Evolutionary conservation across 2,888 invertebrate species (phyloP).

Genomic region (Trisateles emortualis): DNA sequence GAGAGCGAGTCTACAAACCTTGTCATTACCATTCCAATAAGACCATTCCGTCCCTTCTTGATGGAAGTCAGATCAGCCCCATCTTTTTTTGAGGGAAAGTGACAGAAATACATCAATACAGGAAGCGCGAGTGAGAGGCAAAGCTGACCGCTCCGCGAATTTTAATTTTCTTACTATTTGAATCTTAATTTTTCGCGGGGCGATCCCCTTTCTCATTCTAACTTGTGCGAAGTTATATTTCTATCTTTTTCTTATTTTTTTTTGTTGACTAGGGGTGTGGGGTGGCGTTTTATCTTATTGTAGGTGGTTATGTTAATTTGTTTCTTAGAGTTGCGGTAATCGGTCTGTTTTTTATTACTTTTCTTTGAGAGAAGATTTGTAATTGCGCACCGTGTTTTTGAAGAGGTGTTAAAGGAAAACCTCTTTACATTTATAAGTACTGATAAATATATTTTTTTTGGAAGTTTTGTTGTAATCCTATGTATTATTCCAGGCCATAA

Average conservation of each 20-base stretch:
- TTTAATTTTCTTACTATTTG: constrained; percentile 87
- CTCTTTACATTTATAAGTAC: not conserved
- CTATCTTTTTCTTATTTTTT: constrained; percentile 68
- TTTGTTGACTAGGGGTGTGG: constrained; percentile 57
- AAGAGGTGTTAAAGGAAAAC: not conserved
- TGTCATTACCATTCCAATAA: constrained; percentile 75
- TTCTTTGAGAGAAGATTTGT: constrained; percentile 34
- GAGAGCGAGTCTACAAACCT: constrained; percentile 48
- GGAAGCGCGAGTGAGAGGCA: constrained; percentile 56
- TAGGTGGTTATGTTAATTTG: constrained; percentile 63
- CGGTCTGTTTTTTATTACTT: constrained; percentile 52
- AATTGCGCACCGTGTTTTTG: constrained; percentile 15
- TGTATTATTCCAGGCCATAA: too few relatives aligned
- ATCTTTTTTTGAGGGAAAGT: constrained; percentile 64
- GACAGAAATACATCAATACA: constrained; percentile 36
- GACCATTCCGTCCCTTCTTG: constrained; percentile 54
- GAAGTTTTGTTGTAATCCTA: too few relatives aligned
- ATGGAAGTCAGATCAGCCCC: constrained; percentile 71
- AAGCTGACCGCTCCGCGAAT: constrained; percentile 81
- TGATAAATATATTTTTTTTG: not conserved
- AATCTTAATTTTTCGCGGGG: constrained; percentile 86
- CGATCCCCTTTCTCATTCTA: constrained; percentile 62
- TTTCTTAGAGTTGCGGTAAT: constrained; percentile 58
- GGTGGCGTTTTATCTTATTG: constrained; percentile 52
- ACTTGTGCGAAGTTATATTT: constrained; percentile 40